Evolutionary conservation across 2,113 vertebrate species (phyloP), one percentile per base, ranked within the genome.

Genomic region (Neogobius melanostomus): DNA sequence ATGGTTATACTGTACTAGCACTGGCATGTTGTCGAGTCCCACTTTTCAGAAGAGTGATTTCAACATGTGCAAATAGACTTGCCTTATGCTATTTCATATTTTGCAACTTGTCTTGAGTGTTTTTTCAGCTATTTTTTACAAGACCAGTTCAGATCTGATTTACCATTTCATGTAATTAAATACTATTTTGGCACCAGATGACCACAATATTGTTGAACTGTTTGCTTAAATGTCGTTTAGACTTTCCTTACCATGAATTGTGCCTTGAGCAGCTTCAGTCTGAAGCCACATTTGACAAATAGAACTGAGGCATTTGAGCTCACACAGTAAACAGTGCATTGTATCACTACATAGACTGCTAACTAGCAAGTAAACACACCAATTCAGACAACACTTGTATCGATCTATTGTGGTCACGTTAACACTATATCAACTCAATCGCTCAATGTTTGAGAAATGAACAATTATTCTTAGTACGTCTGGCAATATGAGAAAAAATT

Each of bases 231-330:
- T 54, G 52, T 54, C 16, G 21, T 21, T 1, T 21, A 21, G 2
- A 21, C 21, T 21, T 21, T 21, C 21, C 21, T 21, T 54, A n/a
- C 16, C 53, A 54, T 54, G 52, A 53, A 16, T 17, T 9, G 16
- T 53, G 51, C n/a, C n/a, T 4, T 11, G 9, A 72, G 14, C 8
- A 50, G 66, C 68, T n/a, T 28, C 62, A 6, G 62, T 17, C 76
- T 72, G 6, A 46, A 54, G 63, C 69, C 75, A 51, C 67, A 49
- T 14, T 1, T 53, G 59, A 72, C 68, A 56, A 64, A 61, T 54
- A 21, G 77, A 77, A 76, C 68, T 80, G 57, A 76, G 67, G 70
- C 42, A 66, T 61, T 52, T 42, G 43, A 59, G 47, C 48, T 72
- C 69, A 49, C 54, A 53, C 64, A 69, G 43, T 76, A 67, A 68